Conservation (phyloP, 2,113 vertebrate species). For the Struthio camelus region DNA sequence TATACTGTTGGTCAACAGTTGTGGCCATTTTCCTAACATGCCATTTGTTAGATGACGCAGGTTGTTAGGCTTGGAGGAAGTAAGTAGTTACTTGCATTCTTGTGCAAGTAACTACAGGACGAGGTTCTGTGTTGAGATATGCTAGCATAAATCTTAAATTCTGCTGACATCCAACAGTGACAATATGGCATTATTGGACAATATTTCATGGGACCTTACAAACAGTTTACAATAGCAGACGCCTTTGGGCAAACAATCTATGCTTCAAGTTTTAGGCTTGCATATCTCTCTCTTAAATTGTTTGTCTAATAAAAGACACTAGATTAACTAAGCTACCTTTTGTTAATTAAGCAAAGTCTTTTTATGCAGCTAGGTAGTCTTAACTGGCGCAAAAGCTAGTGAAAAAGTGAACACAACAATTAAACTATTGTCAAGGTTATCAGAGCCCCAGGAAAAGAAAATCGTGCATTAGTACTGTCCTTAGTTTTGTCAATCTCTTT, state of each 20-base stretch:
- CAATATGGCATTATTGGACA: fast-evolving
- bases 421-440: neutral
- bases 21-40: neutral
- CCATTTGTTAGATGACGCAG: neutral
- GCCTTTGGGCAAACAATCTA: neutral
- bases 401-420: conserved; percentile 4
- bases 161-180: neutral
- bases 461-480: neutral
- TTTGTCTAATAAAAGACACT: neutral
- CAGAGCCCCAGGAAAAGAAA: neutral
- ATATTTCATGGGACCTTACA: neutral
- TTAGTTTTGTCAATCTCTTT: neutral
- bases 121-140: neutral
- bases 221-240: neutral
- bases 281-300: neutral
- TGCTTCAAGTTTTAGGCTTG: neutral
- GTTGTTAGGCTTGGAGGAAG: neutral
- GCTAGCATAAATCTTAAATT: neutral
- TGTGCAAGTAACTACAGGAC: neutral
- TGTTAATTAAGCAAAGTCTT: conserved; percentile 8
- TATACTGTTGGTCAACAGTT: neutral
- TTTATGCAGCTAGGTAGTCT: neutral
- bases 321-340: neutral
- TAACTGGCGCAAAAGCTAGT: conserved; percentile 6
- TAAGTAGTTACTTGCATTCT: neutral